Evolutionary conservation across 2,113 vertebrate genomes (phyloP).

Genomic region (Pica pica): DNA sequence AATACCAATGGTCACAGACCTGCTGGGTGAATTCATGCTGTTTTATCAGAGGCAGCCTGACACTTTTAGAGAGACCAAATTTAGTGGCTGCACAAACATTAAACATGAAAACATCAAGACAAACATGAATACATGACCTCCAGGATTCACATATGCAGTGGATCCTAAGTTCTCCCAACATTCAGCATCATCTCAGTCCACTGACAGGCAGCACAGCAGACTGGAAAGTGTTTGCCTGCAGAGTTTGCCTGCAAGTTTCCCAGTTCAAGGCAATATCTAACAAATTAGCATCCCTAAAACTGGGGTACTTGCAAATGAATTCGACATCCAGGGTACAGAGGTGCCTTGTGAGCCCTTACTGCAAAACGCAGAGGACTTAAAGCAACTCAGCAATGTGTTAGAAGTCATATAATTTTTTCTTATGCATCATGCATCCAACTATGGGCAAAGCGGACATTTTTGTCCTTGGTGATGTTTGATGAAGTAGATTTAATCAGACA

Average conservation of each 20-base stretch:
- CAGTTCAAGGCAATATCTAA: not conserved
- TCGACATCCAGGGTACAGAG: not conserved
- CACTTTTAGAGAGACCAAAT: not conserved
- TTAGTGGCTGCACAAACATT: not conserved
- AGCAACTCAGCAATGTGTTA: not conserved
- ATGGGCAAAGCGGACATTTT: not conserved
- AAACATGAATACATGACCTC: not conserved
- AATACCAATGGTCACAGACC: not conserved
- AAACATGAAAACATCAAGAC: not conserved
- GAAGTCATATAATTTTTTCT: not conserved
- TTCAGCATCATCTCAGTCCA: not conserved
- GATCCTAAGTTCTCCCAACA: not conserved
- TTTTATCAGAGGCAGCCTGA: not conserved
- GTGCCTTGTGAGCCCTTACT: not conserved
- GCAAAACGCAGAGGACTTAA: not conserved
- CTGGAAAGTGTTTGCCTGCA: not conserved
- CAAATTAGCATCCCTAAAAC: not conserved
- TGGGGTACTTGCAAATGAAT: not conserved
- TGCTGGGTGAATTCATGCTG: not conserved
- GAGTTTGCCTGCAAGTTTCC: not conserved
- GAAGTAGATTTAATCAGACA: conserved; percentile 14
- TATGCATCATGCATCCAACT: not conserved
- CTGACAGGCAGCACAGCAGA: not conserved
- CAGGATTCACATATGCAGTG: not conserved
- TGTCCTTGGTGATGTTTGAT: conserved; percentile 10